Base-by-base conservation (phyloP, 53 echinoderm and acorn worm genomes). In the Holothuria leucospilota region DNA sequence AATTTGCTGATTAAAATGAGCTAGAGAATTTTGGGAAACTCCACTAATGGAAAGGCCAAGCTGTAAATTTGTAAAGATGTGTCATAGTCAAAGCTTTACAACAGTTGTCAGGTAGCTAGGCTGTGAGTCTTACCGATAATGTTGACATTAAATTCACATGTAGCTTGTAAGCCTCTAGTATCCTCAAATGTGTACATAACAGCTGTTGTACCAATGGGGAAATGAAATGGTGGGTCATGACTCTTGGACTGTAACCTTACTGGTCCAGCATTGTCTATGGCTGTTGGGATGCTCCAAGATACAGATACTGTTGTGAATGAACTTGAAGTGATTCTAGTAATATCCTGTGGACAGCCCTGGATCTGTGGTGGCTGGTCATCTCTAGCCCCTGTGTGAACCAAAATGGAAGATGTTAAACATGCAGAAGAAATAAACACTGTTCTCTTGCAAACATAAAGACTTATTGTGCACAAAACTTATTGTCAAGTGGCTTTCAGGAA, bases 181-280 rank as follows among this genome's bases (percentile, higher is more conserved):
- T 94, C 94, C 11, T 87, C 87, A 87, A 89, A 89, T 12, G 92
- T 94, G 75, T 89, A 92, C 42, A 81, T 82, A 26, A 94, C 94
- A 25, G 51, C 8, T 23, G 89, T 87, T 26, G 20, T 34, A 58
- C 94, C 94, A n/a, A 92, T 6, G 8, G 56, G 59, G 73, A 92
- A 92, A 75, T 81, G 59, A 15, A 29, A 52, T 20, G 87, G 89
- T 12, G 92, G 68, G 13, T n/a, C 38, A 26, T 65, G 61, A 14
- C 59, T 40, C 62, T 51, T 64, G 8, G 71, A 29, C 21, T 71
- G 84, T 7, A 46, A 46, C 21, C 56, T 59, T 18, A 87, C 38
- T 10, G 60, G 20, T 23, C 86, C 87, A 25, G 92, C 87, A 52
- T 87, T 90, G 49, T 94, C 94, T 6, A 87, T 90, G 1, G 92